phyloP scores from a whole-genome alignment of 1,140 invertebrate genomes.

The Lordiphosa stackelbergi region DNA sequence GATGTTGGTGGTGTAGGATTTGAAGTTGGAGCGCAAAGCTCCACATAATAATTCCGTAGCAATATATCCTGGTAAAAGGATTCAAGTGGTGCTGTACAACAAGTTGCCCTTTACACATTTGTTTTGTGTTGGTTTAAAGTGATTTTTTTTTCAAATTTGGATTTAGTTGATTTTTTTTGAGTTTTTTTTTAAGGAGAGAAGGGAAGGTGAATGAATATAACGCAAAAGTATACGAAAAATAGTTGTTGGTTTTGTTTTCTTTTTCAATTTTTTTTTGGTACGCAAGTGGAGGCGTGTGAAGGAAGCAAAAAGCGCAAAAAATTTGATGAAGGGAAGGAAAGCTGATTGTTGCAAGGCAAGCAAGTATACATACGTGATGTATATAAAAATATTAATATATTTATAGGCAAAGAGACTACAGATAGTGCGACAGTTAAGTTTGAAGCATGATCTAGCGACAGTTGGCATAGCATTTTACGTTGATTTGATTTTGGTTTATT shows the following conservation, averaged over 20 bases:
- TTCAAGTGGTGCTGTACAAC: slow-evolving; percentile 76
- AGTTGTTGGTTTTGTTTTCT: slow-evolving; percentile 28
- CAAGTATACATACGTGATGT: slow-evolving; percentile 20
- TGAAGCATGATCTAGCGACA: slow-evolving; percentile 67
- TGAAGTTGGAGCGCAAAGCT: slow-evolving; percentile 67
- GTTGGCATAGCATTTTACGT: slow-evolving; percentile 61
- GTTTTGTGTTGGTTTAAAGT: slow-evolving; percentile 40
- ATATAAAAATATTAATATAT: slow-evolving; percentile 8
- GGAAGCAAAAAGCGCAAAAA: slow-evolving; percentile 45
- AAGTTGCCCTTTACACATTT: slow-evolving; percentile 74
- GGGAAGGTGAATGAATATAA: slow-evolving; percentile 46
- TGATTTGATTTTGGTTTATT: slow-evolving; percentile 12
- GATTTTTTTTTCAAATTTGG: slow-evolving; percentile 21
- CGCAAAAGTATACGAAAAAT: slow-evolving; percentile 34
- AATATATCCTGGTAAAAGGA: slow-evolving; percentile 76
- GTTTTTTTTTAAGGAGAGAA: slow-evolving; percentile 27
- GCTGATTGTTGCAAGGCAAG: slow-evolving; percentile 15
- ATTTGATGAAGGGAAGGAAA: slow-evolving; percentile 6
- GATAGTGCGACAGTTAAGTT: slow-evolving; percentile 59
- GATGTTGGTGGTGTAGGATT: slow-evolving; percentile 74
- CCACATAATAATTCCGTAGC: slow-evolving; percentile 75
- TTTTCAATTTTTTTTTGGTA: slow-evolving; percentile 8
- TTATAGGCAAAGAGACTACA: slow-evolving; percentile 44
- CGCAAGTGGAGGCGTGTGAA: slow-evolving; percentile 12
- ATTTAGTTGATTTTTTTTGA: slow-evolving; percentile 16